Conservation (phyloP, 2,888 invertebrate species). For the Torymus tubicola region DNA sequence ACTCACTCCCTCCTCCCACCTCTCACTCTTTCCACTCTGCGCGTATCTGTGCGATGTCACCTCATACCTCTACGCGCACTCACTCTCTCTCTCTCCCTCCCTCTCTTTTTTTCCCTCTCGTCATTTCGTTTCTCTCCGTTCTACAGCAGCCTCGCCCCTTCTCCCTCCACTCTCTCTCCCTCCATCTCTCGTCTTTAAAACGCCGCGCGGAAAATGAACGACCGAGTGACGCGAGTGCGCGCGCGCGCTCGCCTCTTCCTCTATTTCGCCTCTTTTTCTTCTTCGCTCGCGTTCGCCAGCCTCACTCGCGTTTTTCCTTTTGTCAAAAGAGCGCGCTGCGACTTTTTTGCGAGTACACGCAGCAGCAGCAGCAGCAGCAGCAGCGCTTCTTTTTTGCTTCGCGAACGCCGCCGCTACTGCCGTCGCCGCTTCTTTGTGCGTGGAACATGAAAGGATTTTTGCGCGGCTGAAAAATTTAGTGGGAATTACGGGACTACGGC, state of each 20-base stretch:
- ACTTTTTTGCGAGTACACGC: not conserved
- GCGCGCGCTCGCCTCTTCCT: conserved; percentile 15
- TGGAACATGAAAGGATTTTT: conserved; percentile 30
- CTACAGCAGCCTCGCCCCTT: conserved; percentile 59
- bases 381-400: not conserved
- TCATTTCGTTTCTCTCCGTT: conserved; percentile 59
- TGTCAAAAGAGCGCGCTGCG: conserved; percentile 4
- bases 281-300: not conserved
- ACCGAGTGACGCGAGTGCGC: conserved; percentile 52
- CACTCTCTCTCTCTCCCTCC: conserved; percentile 39
- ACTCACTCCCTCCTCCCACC: too few species aligned
- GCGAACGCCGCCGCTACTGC: too few species aligned
- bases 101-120: conserved; percentile 54
- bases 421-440: not conserved
- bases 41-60: conserved; percentile 47
- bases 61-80: conserved; percentile 40
- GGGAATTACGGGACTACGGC: conserved; percentile 15
- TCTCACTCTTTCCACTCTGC: not conserved
- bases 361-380: too few species aligned
- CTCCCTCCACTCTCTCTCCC: too few species aligned
- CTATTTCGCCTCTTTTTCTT: conserved; percentile 9
- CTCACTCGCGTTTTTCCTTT: conserved; percentile 3
- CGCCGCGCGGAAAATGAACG: conserved; percentile 75
- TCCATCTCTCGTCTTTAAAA: conserved; percentile 65
- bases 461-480: conserved; percentile 50